Percentiles rank a stretch among this genome's conserved stretches.
phyloP scores from a whole-genome alignment of 2,888 invertebrate species.

The Ametastegia equiseti region DNA sequence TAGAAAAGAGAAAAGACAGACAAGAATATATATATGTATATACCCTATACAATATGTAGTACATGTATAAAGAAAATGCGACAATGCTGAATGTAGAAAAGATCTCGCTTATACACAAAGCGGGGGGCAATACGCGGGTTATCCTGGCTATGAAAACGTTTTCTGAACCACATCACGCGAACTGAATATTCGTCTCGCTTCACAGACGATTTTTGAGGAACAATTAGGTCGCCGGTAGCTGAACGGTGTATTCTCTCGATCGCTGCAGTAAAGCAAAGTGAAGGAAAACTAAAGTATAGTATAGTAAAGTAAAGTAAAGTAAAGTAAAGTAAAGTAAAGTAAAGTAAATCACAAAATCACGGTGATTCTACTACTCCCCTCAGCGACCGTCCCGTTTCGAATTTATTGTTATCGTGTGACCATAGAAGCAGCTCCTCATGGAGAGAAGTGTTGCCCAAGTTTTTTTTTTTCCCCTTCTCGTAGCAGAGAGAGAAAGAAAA shows the following conservation, averaged over 20 bases:
- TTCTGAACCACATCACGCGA: conserved; percentile 16
- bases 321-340: neutral
- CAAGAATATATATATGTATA: too few relatives aligned
- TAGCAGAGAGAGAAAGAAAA: too few relatives aligned
- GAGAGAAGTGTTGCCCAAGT: neutral
- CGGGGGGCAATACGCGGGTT: neutral
- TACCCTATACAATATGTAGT: too few relatives aligned
- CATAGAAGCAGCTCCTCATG: neutral
- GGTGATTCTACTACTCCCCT: neutral
- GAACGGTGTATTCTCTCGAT: neutral
- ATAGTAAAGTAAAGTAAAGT: neutral
- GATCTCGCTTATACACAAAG: neutral
- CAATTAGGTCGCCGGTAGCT: neutral
- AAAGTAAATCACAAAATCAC: conserved; percentile 32
- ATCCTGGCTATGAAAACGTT: neutral
- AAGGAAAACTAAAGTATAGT: too few relatives aligned
- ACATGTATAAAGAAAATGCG: neutral
- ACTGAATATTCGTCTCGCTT: conserved; percentile 20
- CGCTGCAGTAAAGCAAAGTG: too few relatives aligned
- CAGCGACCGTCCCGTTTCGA: conserved; percentile 1
- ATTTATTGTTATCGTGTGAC: conserved; percentile 15
- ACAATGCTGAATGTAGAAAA: conserved; percentile 12
- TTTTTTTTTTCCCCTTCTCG: neutral
- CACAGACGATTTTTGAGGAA: conserved; percentile 23
- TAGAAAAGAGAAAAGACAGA: neutral